These are phyloP conservation scores for Eupithecia vulgata DNA, from an alignment of 2,888 invertebrate genomes.

Conservation along the genomic window DNA sequence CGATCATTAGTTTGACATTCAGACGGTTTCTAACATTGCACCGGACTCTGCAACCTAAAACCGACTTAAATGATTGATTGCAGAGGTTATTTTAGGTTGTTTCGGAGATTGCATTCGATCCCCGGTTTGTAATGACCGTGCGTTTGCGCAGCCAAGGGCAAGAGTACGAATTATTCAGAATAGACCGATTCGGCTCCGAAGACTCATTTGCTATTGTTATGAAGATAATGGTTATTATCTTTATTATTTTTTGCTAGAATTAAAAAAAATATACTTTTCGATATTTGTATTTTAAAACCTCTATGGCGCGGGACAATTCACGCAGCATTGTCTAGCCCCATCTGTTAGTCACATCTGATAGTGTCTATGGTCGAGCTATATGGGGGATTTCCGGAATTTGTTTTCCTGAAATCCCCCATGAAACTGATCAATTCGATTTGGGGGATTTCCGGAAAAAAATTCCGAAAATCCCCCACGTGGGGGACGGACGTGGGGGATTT, in stretches of 20 bases:
- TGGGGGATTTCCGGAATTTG: too few species aligned
- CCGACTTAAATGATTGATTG: constrained; percentile 43
- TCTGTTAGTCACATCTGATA: too few species aligned
- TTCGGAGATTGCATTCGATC: constrained; percentile 64
- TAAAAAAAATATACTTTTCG: neutral
- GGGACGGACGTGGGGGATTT: too few species aligned
- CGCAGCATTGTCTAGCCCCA: too few species aligned
- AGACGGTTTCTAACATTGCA: constrained; percentile 81
- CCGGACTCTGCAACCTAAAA: constrained; percentile 49
- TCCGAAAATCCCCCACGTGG: too few species aligned
- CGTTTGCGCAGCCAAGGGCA: constrained; percentile 78
- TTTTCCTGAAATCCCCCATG: too few species aligned
- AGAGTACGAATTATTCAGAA: constrained; percentile 72
- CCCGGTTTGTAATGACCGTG: constrained; percentile 70
- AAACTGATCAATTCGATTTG: too few species aligned
- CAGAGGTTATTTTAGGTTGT: constrained; percentile 48
- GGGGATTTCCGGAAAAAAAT: too few species aligned
- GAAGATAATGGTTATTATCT: neutral
- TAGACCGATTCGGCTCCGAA: constrained; percentile 64
- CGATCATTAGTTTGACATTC: constrained; percentile 84
- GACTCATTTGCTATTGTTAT: neutral
- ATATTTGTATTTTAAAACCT: too few species aligned
- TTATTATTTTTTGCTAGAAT: neutral
- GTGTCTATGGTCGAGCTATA: too few species aligned
- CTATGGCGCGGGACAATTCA: too few species aligned